Evolutionary conservation across 2,888 invertebrate genomes (phyloP), one percentile per base, ranked within the genome.

Genomic region (Camponotus fellah): DNA sequence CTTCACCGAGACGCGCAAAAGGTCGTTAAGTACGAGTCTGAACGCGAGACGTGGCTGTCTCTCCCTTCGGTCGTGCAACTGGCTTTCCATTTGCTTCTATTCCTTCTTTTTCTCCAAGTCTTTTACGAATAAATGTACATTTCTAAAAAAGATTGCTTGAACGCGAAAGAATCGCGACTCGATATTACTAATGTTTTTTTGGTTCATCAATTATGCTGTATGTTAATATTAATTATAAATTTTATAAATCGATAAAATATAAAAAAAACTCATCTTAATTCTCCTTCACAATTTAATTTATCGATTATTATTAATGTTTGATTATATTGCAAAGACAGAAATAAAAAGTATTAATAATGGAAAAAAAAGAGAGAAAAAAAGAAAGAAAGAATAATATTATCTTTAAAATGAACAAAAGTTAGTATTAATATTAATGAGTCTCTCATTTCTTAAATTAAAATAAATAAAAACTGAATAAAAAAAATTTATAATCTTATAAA

Each of bases 1-100:
- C 90, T 91, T 92, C 88, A 91, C 88, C 77, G 86, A 74, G 17
- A 46, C 21, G 32, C 26, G 37, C 26, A 76, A 53, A 66, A 75
- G 49, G 49, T 76, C 49, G 17, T 17, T 66, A 76, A 75, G 37
- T 75, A 46, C 46, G 14, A 34, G 14, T 62, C n/a, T 14, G 8
- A 64, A 46, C 21, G 32, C 32, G 6, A 75, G 64, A 49, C 10
- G 21, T n/a, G 43, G 3, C 53, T 71, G 53, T 43, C 14, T 43
- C 43, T 43, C 43, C 32, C 32, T 62, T 62, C 10, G 32, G 1
- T 53, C n/a, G 53, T 21, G 32, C 9, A 74, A 74, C 43, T 62
- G 8, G 32, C 32, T 74, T n/a, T 17, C 17, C 58, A n/a, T 40
- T 32, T 62, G 5, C 37, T 21, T 17, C 14, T 5, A n/a, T 69